Base-by-base conservation (phyloP, 2,113 vertebrate species). In the Taurulus bubalis region DNA sequence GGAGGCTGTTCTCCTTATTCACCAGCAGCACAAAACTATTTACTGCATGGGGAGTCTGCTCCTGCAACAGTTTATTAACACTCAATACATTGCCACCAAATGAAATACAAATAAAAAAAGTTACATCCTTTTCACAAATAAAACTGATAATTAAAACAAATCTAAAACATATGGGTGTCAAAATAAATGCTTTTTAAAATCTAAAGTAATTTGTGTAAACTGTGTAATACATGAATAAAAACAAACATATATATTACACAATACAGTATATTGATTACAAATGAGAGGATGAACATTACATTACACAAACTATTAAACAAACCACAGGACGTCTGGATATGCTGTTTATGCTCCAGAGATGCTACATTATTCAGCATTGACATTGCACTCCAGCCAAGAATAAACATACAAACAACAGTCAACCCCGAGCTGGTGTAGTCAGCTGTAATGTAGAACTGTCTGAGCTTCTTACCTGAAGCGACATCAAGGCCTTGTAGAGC, bases 401-500 rank as follows among this genome's bases (percentile, higher is more conserved):
- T 45, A 40, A 84, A 80, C 56, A 45, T 11, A 7, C 34, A 74
- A 58, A 53, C 0, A 68, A 22, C 8, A 14, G 30, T 28, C n/a
- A 38, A 36, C 18, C 65, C 47, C 51, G 51, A 70, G 32, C 55
- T 68, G 59, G 68, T 80, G 45, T 4, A 3, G 47, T 58, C 12
- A 58, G 26, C 45, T 4, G 63, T 65, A 0, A 66, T 6, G 14
- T 8, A 26, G 8, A 58, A 5, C 16, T 58, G 6, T 68, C 32
- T 64, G 60, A 68, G 42, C 32, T 87, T 81, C 84, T 53, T 90
- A 98, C 98, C 95, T 98, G 96, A 71, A 94, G 76, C 0, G 92
- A 87, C 69, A 95, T 93, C 75, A 99, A 91, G 30, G 97, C 96
- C 0, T 95, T 94, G 64, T 93, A 91, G 3, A 99, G 91, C 53